phyloP scores from a whole-genome alignment of 2,113 vertebrate genomes.

The Bostrychus sinensis region DNA sequence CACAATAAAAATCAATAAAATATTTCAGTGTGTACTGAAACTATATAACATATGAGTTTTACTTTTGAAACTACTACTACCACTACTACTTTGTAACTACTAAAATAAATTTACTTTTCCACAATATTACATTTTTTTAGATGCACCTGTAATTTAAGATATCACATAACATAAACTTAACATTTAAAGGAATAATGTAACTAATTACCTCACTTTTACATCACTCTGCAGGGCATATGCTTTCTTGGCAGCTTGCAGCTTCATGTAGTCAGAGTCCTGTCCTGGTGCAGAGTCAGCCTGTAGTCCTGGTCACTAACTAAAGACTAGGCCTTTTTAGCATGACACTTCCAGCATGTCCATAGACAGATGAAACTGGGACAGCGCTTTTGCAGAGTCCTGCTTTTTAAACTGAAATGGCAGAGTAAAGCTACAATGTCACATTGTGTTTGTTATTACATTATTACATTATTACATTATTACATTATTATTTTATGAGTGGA shows the following conservation, averaged over 20 bases:
- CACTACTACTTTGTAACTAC: too few relatives aligned
- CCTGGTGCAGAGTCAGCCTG: constrained; percentile 85
- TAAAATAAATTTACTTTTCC: too few relatives aligned
- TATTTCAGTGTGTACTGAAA: too few relatives aligned
- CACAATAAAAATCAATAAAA: too few relatives aligned
- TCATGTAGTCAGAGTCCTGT: constrained; percentile 86
- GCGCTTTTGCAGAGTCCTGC: constrained; percentile 84
- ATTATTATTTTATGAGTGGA: background rate
- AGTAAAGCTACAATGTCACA: background rate
- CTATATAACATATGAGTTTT: too few relatives aligned
- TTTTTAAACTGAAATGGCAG: constrained; percentile 83
- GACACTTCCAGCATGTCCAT: constrained; percentile 93
- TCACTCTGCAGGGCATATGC: constrained; percentile 93
- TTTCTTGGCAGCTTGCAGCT: constrained; percentile 87
- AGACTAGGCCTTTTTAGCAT: constrained; percentile 90
- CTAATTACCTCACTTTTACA: constrained; percentile 71
- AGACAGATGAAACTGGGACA: constrained; percentile 85
- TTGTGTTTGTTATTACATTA: background rate
- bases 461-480: too few relatives aligned
- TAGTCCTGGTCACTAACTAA: constrained; percentile 93
- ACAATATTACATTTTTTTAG: too few relatives aligned
- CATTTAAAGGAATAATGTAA: background rate
- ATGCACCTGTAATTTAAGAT: too few relatives aligned
- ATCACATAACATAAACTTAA: background rate
- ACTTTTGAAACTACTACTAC: too few relatives aligned